These are phyloP conservation scores for Stichopus horrens DNA, from an alignment of 53 echinoderm and acorn worm species.

Conservation along the genomic window DNA sequence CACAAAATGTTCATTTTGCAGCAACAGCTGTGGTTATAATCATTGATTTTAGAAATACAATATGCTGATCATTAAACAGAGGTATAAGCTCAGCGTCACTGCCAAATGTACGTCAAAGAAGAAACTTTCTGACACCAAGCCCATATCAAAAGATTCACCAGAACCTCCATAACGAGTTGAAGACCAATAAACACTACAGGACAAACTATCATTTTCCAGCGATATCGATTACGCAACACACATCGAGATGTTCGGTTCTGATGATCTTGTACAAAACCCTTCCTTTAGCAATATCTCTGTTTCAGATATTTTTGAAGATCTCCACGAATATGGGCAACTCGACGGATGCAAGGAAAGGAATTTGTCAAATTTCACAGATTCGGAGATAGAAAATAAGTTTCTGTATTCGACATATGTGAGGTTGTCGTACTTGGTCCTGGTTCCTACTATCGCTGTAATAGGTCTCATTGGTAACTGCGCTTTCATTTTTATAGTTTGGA, in stretches of 20 bases:
- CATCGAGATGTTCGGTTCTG: neutral
- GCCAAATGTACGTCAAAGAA: too few species aligned
- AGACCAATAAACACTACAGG: too few species aligned
- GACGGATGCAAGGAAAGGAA: neutral
- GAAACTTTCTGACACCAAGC: too few species aligned
- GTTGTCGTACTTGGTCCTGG: neutral
- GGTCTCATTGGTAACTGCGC: neutral
- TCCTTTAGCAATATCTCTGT: neutral
- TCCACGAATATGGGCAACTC: neutral
- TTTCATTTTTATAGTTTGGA: slow-evolving; percentile 20
- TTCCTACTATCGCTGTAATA: neutral
- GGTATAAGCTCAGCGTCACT: too few species aligned
- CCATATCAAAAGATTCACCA: too few species aligned
- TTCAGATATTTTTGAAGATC: neutral
- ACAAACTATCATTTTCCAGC: too few species aligned
- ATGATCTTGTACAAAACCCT: neutral
- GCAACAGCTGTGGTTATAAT: too few species aligned
- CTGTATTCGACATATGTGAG: neutral
- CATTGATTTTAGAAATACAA: too few species aligned
- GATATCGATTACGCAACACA: neutral
- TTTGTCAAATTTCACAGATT: neutral
- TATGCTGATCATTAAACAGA: too few species aligned
- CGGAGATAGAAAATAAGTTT: neutral
- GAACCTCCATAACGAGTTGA: too few species aligned
- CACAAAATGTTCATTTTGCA: too few species aligned